Base-by-base conservation (phyloP, 2,888 invertebrate genomes). In the Heterodera filipjevi region DNA sequence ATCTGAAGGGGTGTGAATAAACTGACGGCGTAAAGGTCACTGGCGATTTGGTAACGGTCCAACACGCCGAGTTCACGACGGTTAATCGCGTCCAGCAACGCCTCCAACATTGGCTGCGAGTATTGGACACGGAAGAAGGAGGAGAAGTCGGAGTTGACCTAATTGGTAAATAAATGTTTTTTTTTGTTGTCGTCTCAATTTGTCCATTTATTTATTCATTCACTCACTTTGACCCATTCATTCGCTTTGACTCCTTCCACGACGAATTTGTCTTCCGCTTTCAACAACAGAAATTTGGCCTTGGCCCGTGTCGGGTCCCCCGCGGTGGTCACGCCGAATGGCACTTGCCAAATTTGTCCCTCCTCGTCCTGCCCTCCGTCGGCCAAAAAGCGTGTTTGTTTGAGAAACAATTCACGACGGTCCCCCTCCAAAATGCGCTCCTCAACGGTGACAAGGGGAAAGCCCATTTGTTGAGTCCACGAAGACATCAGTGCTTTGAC, bases 381-480 rank as follows among this genome's bases (percentile, higher is more conserved):
- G 12, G 95, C 94, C 84, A 90, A 79, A 82, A 94, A 93, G 90
- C 96, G 95, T 90, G 95, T 94, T 85, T 93, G 93, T 89, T 96
- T 92, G 66, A 96, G 90, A 5, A 92, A 92, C n/a, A 96, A 89
- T 14, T 93, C 90, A 27, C 94, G 92, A 22, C 35, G 68, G 16
- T 75, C 53, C 33, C 80, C 85, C 10, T 80, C 81, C 35, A 77
- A 66, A 14, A 46, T 39, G 35, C 79, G 72, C 19, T 64, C 64
- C 30, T 84, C 84, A 8, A 92, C 92, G 70, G 90, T 92, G 19
- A 95, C 93, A 77, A 96, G 93, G 0, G 97, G 97, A 89, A 95
- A 97, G 64, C 98, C 97, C 92, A 94, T 94, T 89, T 95, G 94
- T 89, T 94, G 94, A 0, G 96, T 97, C 98, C 98, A 99, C 32